Evolutionary conservation across 2,113 vertebrate species (phyloP).

Genomic region (Argyrosomus japonicus): DNA sequence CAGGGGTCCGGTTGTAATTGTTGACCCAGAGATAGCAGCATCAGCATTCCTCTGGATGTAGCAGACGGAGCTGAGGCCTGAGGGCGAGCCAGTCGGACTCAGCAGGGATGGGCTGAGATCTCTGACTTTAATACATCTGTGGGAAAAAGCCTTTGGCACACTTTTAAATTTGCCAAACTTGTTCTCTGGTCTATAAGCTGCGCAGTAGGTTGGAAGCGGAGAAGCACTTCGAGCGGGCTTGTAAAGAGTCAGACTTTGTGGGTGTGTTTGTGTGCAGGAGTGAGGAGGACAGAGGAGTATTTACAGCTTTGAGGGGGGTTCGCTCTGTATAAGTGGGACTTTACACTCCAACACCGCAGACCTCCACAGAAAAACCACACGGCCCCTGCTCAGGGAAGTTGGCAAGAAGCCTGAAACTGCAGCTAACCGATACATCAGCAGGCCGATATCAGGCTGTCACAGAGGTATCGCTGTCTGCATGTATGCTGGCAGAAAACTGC

Average conservation of each 20-base stretch:
- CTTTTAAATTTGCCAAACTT: conserved; percentile 81
- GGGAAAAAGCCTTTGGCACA: conserved; percentile 59
- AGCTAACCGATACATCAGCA: neutral
- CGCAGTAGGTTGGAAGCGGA: conserved; percentile 76
- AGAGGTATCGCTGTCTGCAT: neutral
- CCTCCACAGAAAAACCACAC: conserved; percentile 47
- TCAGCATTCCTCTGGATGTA: conserved; percentile 62
- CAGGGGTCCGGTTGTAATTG: conserved; percentile 43
- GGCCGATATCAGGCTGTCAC: neutral
- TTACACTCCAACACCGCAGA: conserved; percentile 56
- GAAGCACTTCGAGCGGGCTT: conserved; percentile 60
- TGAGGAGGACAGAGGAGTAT: conserved; percentile 66
- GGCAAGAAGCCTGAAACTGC: neutral
- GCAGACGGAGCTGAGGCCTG: conserved; percentile 38
- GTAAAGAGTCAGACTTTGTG: conserved; percentile 63
- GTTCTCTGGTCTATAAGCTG: conserved; percentile 81
- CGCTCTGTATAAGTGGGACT: conserved; percentile 76
- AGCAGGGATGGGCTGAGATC: conserved; percentile 44
- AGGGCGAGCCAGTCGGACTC: conserved; percentile 43
- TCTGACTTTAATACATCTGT: conserved; percentile 55
- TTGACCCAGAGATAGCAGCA: conserved; percentile 53
- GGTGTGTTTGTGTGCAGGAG: conserved; percentile 56
- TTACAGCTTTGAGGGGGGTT: conserved; percentile 75
- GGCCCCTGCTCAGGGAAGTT: neutral
- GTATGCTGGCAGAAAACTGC: neutral